Conservation (phyloP, 2,797 vertebrate species). For the Melanotaenia parkinsoni region DNA sequence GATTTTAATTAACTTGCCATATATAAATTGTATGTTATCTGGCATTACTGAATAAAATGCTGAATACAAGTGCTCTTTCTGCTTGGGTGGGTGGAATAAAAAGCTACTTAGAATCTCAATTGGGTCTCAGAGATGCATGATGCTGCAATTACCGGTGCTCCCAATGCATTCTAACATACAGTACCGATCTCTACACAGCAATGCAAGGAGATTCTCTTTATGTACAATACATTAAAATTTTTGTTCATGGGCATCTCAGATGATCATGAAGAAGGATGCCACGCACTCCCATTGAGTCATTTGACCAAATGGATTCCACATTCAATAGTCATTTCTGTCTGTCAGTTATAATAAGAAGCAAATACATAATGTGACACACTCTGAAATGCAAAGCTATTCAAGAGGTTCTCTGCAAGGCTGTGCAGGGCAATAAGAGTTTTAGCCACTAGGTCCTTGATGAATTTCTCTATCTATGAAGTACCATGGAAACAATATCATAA, state of each 20-base stretch:
- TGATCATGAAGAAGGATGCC: constrained; percentile 72
- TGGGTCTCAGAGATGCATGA: constrained; percentile 63
- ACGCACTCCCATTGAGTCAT: constrained; percentile 66
- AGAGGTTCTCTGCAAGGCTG: constrained; percentile 69
- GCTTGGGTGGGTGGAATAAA: constrained; percentile 78
- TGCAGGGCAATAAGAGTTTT: constrained; percentile 74
- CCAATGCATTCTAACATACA: constrained; percentile 43
- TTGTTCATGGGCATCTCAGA: constrained; percentile 60
- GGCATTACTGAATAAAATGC: constrained; percentile 78
- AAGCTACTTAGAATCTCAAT: constrained; percentile 69
- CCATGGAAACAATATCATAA: constrained; percentile 59
- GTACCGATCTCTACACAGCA: constrained; percentile 37
- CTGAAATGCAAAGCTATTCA: constrained; percentile 76
- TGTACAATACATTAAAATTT: constrained; percentile 66
- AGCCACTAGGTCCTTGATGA: constrained; percentile 65
- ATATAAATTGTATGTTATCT: constrained; percentile 84
- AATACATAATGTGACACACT: constrained; percentile 75
- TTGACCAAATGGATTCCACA: constrained; percentile 74
- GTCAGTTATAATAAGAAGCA: constrained; percentile 78
- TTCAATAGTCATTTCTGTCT: constrained; percentile 77
- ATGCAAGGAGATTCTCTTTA: constrained; percentile 70
- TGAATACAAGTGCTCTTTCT: constrained; percentile 78
- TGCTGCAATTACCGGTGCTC: constrained; percentile 49
- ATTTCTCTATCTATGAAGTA: constrained; percentile 63
- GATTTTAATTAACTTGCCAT: constrained; percentile 86